Percentiles rank a stretch among this genome's conserved stretches.
Evolutionary conservation across 2,113 vertebrate genomes (phyloP).

Genomic region (Pheucticus melanocephalus): DNA sequence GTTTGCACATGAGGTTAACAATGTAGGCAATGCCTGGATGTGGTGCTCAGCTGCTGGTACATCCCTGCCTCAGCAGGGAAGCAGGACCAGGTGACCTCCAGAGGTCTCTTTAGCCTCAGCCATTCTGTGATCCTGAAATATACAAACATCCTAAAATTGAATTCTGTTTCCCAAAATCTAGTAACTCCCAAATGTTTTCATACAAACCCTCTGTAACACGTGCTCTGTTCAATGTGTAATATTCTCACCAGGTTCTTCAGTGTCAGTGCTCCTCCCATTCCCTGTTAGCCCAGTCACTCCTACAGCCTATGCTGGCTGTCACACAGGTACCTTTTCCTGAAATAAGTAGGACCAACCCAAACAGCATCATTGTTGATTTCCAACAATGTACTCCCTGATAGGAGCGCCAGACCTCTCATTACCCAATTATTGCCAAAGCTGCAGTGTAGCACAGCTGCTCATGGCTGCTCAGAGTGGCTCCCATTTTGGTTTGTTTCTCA

Average conservation of each 20-base stretch:
- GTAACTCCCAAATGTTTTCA: not conserved
- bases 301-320: constrained; percentile 88
- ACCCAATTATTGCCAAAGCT: constrained; percentile 18
- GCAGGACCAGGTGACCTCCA: not conserved
- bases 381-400: constrained; percentile 85
- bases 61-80: not conserved
- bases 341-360: constrained; percentile 70
- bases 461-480: not conserved
- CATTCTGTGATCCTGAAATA: not conserved
- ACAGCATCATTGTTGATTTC: constrained; percentile 85
- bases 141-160: not conserved
- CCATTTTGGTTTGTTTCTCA: constrained; percentile 27
- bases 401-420: not conserved
- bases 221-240: constrained; percentile 68
- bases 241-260: constrained; percentile 87
- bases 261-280: constrained; percentile 86
- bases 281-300: constrained; percentile 86
- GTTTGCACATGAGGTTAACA: not conserved
- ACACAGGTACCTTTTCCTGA: constrained; percentile 83
- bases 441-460: constrained; percentile 7
- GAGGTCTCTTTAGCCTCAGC: not conserved
- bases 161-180: not conserved
- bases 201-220: not conserved
- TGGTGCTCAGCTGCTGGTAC: not conserved
- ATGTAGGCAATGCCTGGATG: not conserved